Percentiles rank a stretch among this genome's conserved stretches.
Conservation (phyloP, 2,888 invertebrate genomes). For the Diplolepis rosae region DNA sequence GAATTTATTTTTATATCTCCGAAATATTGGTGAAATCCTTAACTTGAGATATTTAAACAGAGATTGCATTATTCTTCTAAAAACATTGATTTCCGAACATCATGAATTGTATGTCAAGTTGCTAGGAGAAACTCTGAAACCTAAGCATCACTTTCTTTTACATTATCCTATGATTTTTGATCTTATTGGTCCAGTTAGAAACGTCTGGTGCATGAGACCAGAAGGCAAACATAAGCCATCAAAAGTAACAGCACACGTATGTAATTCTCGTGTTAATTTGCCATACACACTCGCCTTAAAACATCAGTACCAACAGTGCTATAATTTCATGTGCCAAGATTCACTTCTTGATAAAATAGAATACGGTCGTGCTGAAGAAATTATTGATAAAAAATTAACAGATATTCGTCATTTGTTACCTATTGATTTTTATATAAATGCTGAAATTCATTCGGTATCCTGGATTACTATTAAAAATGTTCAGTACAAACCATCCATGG, state of each 20-base stretch:
- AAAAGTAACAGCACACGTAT: too few relatives aligned
- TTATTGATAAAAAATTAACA: background rate
- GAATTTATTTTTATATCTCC: background rate
- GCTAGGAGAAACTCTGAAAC: too few relatives aligned
- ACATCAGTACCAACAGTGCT: constrained; percentile 30
- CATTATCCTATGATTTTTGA: too few relatives aligned
- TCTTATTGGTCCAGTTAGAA: too few relatives aligned
- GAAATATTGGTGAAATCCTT: background rate
- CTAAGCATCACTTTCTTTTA: too few relatives aligned
- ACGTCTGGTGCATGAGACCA: too few relatives aligned
- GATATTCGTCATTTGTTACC: background rate
- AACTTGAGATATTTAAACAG: background rate
- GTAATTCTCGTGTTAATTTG: background rate
- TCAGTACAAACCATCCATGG: background rate
- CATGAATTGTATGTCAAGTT: too few relatives aligned
- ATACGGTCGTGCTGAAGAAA: background rate
- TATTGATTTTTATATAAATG: background rate
- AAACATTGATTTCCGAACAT: too few relatives aligned
- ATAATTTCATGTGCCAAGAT: constrained; percentile 5
- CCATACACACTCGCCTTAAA: constrained; percentile 22
- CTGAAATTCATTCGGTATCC: background rate
- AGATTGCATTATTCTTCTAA: background rate
- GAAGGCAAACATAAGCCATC: too few relatives aligned
- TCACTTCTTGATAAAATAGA: background rate
- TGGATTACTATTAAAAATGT: background rate